Base-by-base conservation (phyloP, 2,797 vertebrate species). In the Pogonophryne albipinna region DNA sequence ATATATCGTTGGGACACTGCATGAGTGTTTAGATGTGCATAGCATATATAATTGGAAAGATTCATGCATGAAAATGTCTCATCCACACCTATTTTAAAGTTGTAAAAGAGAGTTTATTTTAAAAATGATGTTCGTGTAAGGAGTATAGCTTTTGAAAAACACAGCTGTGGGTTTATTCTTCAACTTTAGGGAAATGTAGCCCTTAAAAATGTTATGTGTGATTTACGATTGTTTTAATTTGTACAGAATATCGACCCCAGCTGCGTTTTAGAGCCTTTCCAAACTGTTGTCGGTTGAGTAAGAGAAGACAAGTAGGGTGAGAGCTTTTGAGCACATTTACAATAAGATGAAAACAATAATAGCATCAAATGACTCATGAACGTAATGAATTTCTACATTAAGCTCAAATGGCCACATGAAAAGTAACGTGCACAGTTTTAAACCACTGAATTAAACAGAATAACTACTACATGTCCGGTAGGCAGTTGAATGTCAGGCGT, bases 281-380 rank as follows among this genome's bases (percentile, higher is more conserved):
- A 69, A 42, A 20, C 41, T 52, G 6, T 46, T 53, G 27, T 19
- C 13, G 13, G 51, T 14, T 19, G 38, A 19, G 11, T 41, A 12
- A 19, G 56, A 19, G 41, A 23, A 42, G 45, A 13, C 27, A 27
- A 27, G 27, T 27, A 27, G 27, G 27, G 27, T 27, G 4, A 71
- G 23, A 49, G 55, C 53, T 27, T 66, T 38, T 20, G 8, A 69
- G 42, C 6, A 53, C 46, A 50, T 74, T 68, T 55, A 71, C 66
- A 44, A 65, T 31, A 62, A 17, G 17, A 11, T 61, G 10, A 74
- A 19, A 60, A 62, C 68, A 19, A n/a, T n/a, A 15, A 3, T 34
- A 58, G 41, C 13, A 53, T 59, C 47, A 9, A 74, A 16, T 59
- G 53, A 60, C 34, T 79, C 23, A 20, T 59, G 20, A 45, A 45